Conservation (phyloP, 1,140 invertebrate genomes). For the Bradynema listronoti region DNA sequence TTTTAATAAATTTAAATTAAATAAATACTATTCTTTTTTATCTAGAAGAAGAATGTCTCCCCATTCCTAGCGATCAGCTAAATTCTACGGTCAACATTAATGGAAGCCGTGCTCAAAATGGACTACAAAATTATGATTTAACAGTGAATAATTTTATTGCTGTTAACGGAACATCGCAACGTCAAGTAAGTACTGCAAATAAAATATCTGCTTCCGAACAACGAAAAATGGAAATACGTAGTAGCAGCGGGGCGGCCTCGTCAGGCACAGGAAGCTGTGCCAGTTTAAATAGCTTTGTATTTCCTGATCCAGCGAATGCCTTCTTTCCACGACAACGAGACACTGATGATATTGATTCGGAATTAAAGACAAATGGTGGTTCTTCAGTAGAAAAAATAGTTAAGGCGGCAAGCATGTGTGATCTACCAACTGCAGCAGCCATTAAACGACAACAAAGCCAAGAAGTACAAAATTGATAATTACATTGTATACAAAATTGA, state of each 20-base stretch:
- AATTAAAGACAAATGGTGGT: no score
- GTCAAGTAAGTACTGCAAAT: not conserved
- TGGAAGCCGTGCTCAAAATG: slow-evolving; percentile 6
- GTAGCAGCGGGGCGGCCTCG: not conserved
- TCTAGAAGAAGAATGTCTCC: slow-evolving; percentile 53
- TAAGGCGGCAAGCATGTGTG: no score
- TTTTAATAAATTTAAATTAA: not conserved
- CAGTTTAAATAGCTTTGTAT: no score
- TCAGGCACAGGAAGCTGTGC: no score
- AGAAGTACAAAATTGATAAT: not conserved
- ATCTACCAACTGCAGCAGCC: no score
- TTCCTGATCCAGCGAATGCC: no score
- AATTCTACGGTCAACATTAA: not conserved
- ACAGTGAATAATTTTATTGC: not conserved
- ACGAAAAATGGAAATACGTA: not conserved
- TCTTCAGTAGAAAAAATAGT: not conserved
- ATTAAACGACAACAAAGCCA: no score
- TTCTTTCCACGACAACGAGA: no score
- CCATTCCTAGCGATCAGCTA: slow-evolving; percentile 41
- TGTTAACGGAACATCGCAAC: not conserved
- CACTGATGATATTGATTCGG: no score
- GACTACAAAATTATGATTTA: slow-evolving; percentile 14
- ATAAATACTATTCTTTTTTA: slow-evolving; percentile 5
- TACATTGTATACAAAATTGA: not conserved
- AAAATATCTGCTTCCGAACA: not conserved